Evolutionary conservation across 2,888 invertebrate genomes (phyloP).

Genomic region (Drosophila neotestacea): DNA sequence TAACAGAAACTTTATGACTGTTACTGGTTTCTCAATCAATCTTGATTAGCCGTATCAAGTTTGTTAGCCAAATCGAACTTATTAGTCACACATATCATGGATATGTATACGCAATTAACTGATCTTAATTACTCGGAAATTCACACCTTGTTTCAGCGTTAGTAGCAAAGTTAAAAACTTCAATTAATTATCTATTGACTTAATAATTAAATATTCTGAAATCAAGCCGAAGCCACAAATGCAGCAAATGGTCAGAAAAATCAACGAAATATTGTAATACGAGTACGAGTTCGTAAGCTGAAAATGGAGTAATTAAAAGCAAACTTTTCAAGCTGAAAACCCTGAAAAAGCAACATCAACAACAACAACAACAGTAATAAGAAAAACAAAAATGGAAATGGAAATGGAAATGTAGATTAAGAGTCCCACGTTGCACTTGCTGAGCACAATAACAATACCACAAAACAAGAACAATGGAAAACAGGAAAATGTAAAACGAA

Average conservation of each 20-base stretch:
- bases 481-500: conserved; percentile 8
- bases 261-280: conserved; percentile 12
- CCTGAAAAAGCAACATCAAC: neutral
- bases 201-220: conserved; percentile 21
- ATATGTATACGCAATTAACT: conserved; percentile 28
- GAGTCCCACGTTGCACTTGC: conserved; percentile 14
- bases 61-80: conserved; percentile 16
- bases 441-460: conserved; percentile 5
- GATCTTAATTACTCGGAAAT: conserved; percentile 9
- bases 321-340: conserved; percentile 35
- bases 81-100: conserved; percentile 17
- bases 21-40: conserved; percentile 42
- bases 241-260: conserved; percentile 15
- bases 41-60: conserved; percentile 45
- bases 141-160: conserved; percentile 29
- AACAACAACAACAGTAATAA: neutral
- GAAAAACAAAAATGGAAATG: conserved; percentile 9
- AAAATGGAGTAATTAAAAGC: conserved; percentile 47
- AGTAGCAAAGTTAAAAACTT: neutral
- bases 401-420: conserved; percentile 25
- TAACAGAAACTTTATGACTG: conserved; percentile 35
- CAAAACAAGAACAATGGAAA: conserved; percentile 20
- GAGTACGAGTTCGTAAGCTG: conserved; percentile 12
- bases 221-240: conserved; percentile 23
- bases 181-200: neutral